These are phyloP conservation scores for Tamias sibiricus DNA, from an alignment of 2,113 vertebrate genomes.

Conservation along the genomic window DNA sequence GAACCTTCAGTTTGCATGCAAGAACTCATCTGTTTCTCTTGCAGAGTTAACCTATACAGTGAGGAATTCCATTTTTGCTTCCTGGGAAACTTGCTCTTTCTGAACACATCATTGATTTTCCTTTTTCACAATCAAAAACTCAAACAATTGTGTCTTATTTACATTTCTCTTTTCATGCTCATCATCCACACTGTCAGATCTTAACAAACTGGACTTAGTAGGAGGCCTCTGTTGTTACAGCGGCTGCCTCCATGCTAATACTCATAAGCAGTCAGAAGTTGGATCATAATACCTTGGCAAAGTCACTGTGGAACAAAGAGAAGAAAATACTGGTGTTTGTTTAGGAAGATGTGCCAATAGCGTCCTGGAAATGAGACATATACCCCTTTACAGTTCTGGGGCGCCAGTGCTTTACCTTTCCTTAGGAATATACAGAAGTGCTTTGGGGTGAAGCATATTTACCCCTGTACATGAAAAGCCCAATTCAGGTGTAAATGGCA, in stretches of 20 bases:
- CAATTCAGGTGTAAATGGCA: no score
- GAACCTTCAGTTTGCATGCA: not conserved
- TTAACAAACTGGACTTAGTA: not conserved
- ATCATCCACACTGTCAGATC: not conserved
- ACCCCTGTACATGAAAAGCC: no score
- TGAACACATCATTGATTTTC: slow-evolving; percentile 48
- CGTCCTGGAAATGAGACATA: not conserved
- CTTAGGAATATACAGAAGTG: not conserved
- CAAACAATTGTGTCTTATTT: slow-evolving; percentile 26
- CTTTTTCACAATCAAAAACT: slow-evolving; percentile 15
- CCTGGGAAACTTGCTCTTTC: slow-evolving; percentile 24
- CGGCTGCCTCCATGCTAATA: not conserved
- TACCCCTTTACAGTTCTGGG: not conserved
- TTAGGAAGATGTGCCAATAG: not conserved
- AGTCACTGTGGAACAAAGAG: not conserved
- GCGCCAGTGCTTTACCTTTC: not conserved
- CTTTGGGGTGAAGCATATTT: no score
- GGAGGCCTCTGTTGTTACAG: not conserved
- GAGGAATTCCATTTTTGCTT: not conserved
- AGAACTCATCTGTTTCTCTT: not conserved
- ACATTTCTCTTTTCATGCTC: slow-evolving; percentile 9
- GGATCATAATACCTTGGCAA: not conserved
- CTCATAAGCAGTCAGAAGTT: not conserved
- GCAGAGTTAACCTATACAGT: not conserved
- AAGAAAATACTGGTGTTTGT: not conserved